Percentiles rank a stretch among this genome's conserved stretches.
Evolutionary conservation across 2,797 vertebrate genomes (phyloP).

Genomic region (Cyprinella venusta): DNA sequence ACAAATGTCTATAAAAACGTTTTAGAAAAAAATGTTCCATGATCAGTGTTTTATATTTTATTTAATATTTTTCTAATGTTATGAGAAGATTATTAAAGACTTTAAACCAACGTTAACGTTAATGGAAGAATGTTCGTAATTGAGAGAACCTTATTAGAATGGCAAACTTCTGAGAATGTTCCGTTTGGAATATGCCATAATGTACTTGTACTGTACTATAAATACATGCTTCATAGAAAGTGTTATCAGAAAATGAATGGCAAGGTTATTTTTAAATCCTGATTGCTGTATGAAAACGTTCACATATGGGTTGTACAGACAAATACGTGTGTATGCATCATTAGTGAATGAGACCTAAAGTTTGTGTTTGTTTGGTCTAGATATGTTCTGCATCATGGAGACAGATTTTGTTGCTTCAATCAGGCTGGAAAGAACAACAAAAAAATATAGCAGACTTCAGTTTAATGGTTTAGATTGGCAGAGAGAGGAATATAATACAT

Average conservation of each 20-base stretch:
- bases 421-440: neutral
- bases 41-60: too few species aligned
- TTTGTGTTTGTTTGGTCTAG: slow-evolving; percentile 2
- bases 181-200: neutral
- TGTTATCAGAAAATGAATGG: too few species aligned
- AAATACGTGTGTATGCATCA: neutral
- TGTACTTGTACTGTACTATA: neutral
- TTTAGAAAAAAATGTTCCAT: too few species aligned
- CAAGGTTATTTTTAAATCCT: neutral
- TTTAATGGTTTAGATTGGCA: slow-evolving; percentile 15
- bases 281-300: neutral
- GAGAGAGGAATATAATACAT: neutral
- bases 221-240: neutral
- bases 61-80: too few species aligned
- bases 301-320: neutral
- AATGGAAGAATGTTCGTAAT: too few species aligned
- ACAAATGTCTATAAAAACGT: too few species aligned
- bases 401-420: neutral
- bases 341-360: neutral
- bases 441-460: neutral
- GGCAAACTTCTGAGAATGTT: neutral
- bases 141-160: neutral
- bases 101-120: too few species aligned
- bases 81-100: too few species aligned
- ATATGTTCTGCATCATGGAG: neutral